These are phyloP conservation scores for Pristionchus mayeri DNA, from an alignment of 2,888 invertebrate species.

Conservation along the genomic window DNA sequence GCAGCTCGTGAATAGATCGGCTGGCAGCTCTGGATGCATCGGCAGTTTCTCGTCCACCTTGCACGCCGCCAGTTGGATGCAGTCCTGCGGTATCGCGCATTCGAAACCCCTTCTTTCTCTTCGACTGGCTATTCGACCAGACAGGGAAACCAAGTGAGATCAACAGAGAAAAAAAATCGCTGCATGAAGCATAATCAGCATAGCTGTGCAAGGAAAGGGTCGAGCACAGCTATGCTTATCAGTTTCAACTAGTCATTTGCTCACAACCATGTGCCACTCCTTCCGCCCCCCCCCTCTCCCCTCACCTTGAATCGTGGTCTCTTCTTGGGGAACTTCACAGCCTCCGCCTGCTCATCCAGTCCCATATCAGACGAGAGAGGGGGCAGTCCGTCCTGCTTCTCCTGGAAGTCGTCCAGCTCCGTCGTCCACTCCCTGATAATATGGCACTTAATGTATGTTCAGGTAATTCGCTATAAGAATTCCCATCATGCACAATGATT, in stretches of 20 bases:
- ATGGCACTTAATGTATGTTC: too few relatives aligned
- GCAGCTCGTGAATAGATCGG: constrained; percentile 96
- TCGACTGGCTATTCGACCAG: too few relatives aligned
- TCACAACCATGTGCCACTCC: too few relatives aligned
- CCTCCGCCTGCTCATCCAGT: constrained; percentile 55
- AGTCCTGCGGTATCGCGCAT: constrained; percentile 79
- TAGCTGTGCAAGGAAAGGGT: too few relatives aligned
- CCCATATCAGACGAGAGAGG: constrained; percentile 56
- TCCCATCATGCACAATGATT: too few relatives aligned
- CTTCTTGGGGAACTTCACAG: constrained; percentile 55
- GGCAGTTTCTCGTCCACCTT: constrained; percentile 92
- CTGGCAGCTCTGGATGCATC: constrained; percentile 96
- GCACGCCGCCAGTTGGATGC: constrained; percentile 97
- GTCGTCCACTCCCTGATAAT: constrained; percentile 83
- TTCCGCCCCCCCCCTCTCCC: too few relatives aligned
- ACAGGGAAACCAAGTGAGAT: too few relatives aligned
- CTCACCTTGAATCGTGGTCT: constrained; percentile 56
- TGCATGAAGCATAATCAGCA: too few relatives aligned
- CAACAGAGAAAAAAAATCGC: too few relatives aligned
- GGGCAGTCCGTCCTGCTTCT: constrained; percentile 49
- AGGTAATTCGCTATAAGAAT: background rate
- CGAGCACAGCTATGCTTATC: too few relatives aligned
- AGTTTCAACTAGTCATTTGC: too few relatives aligned
- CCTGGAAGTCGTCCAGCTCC: constrained; percentile 53
- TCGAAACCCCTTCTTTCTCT: too few relatives aligned